phyloP scores from a whole-genome alignment of 2,888 invertebrate species.

The Pasiphila rectangulata region DNA sequence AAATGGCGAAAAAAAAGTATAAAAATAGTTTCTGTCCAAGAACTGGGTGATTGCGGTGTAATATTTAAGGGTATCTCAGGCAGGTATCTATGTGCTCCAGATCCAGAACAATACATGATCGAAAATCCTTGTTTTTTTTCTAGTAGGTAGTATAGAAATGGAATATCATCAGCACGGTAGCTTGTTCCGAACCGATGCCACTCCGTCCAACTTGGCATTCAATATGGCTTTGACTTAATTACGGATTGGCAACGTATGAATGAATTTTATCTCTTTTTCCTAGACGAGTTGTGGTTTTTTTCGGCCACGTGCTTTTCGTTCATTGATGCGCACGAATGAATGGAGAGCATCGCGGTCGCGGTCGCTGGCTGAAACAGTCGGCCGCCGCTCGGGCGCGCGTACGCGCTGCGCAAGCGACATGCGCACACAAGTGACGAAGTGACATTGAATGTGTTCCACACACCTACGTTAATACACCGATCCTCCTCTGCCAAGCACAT shows the following conservation, averaged over 20 bases:
- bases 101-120: too few species aligned
- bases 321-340: constrained; percentile 74
- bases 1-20: too few species aligned
- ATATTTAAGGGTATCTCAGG: too few species aligned
- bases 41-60: too few species aligned
- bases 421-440: constrained; percentile 42
- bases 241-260: neutral
- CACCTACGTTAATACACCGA: constrained; percentile 34
- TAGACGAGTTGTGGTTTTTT: constrained; percentile 57
- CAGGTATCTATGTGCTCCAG: too few species aligned
- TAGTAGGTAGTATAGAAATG: too few species aligned
- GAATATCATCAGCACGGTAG: too few species aligned
- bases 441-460: constrained; percentile 25
- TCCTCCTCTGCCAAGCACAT: constrained; percentile 40
- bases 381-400: constrained; percentile 65
- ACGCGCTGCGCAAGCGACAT: constrained; percentile 58
- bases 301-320: constrained; percentile 64
- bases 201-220: too few species aligned
- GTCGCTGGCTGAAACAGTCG: constrained; percentile 61
- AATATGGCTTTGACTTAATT: too few species aligned
- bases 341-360: constrained; percentile 44
- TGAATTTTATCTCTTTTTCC: constrained; percentile 12
- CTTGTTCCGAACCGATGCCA: too few species aligned
- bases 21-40: too few species aligned
- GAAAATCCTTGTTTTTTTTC: too few species aligned